Base-by-base conservation (phyloP, 2,797 vertebrate genomes). In the Amphiprion clarkii region DNA sequence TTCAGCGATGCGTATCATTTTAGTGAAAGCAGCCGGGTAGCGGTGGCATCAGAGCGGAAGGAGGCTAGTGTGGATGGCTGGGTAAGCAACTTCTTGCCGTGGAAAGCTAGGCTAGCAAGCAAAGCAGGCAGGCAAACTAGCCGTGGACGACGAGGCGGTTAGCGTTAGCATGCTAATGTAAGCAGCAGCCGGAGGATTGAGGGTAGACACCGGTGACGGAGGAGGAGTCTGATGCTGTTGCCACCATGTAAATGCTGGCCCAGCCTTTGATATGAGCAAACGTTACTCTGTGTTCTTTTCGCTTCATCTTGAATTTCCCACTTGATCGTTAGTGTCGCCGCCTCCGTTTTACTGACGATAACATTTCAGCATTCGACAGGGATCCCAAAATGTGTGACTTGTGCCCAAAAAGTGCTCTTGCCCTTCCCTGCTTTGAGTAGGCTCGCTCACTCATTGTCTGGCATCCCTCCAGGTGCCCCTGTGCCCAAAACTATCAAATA, bases 171-270 rank as follows among this genome's bases (percentile, higher is more conserved):
- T 84, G 86, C 87, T 89, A 89, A 62, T 6, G 82, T 73, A 77
- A 88, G 71, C 61, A 75, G 72, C 72, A 62, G 76, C 71, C 59
- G 74, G 48, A 72, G 83, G 83, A 78, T 66, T 67, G 49, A 84
- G 78, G 76, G 81, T 52, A 81, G 89, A 91, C 84, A 77, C 92
- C 90, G 93, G 91, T 83, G 90, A 80, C 79, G 88, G 92, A 88
- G 91, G 92, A 89, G 90, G 92, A 93, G 94, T 85, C 87, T 82
- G 88, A 78, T 79, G 87, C 84, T 82, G 86, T 58, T 85, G 78
- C 88, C 77, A 82, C 88, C 91, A 86, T 89, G 80, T 77, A 90
- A 78, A 88, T 51, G 83, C 66, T 78, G 77, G 81, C 82, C 85
- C 86, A 81, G 74, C 82, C 78, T 91, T 74, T 87, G 69, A 78